Conservation (phyloP, 2,888 invertebrate species). For the Lasioglossum zephyrum region DNA sequence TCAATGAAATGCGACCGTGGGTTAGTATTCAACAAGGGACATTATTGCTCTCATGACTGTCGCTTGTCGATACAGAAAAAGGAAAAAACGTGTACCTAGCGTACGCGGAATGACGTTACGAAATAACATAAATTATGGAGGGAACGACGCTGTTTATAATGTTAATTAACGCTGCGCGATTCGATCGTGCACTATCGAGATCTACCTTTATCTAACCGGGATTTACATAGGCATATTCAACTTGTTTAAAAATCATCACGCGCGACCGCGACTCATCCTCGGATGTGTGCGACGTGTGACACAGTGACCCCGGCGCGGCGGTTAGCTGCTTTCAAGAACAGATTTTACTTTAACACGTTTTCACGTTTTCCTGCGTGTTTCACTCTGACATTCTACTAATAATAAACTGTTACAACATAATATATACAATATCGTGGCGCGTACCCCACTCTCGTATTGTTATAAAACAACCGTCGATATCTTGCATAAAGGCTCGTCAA, state of each 20-base stretch:
- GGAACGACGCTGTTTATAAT: neutral
- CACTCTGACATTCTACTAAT: too few species aligned
- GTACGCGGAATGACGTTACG: neutral
- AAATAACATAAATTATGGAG: neutral
- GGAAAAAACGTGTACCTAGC: neutral
- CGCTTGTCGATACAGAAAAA: neutral
- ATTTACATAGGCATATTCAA: neutral
- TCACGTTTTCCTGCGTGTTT: neutral
- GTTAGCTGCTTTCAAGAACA: neutral
- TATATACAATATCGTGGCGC: neutral
- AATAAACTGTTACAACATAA: neutral
- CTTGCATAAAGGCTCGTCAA: neutral
- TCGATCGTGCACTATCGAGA: neutral
- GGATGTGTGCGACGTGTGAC: neutral
- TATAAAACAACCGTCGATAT: neutral
- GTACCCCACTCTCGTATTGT: neutral
- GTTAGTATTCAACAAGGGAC: neutral
- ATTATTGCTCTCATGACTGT: neutral
- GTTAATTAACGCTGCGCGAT: neutral
- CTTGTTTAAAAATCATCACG: neutral
- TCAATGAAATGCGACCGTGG: neutral
- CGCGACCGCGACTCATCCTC: neutral
- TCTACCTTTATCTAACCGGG: neutral
- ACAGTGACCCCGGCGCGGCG: neutral
- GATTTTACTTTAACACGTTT: neutral